Percentiles rank a stretch among this genome's conserved stretches.
Evolutionary conservation across 2,888 invertebrate genomes (phyloP).

Genomic region (Macropis europaea): DNA sequence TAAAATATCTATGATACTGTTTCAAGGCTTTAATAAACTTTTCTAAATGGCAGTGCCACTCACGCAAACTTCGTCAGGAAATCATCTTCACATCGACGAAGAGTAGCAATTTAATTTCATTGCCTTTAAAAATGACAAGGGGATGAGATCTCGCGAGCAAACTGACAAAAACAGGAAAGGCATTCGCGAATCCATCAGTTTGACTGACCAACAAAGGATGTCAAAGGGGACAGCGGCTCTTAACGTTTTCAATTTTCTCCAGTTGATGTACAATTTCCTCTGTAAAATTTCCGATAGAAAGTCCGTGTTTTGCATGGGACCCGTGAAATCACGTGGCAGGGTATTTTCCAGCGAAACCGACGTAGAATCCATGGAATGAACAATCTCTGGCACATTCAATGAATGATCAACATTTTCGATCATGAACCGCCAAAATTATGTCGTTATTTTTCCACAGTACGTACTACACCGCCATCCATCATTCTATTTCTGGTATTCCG

Average conservation of each 20-base stretch:
- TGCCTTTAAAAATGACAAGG: conserved; percentile 19
- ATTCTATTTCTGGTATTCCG: too few relatives aligned
- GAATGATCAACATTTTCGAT: too few relatives aligned
- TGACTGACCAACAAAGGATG: conserved; percentile 17
- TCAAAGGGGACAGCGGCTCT: conserved; percentile 10
- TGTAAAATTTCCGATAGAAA: conserved; percentile 14
- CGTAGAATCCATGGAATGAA: conserved; percentile 3
- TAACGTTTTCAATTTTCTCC: conserved; percentile 44
- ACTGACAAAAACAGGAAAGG: background rate
- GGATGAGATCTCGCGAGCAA: background rate
- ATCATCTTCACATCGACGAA: background rate
- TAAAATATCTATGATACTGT: background rate
- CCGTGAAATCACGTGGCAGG: background rate
- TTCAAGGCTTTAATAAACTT: background rate
- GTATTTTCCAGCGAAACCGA: conserved; percentile 3
- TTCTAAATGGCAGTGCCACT: background rate
- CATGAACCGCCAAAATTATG: background rate
- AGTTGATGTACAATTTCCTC: conserved; percentile 26
- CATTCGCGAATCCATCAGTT: background rate
- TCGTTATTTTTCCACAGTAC: too few relatives aligned
- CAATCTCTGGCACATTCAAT: too few relatives aligned
- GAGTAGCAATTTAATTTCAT: conserved; percentile 14
- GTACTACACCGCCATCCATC: too few relatives aligned
- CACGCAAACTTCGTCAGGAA: background rate
- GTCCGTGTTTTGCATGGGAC: background rate